phyloP scores from a whole-genome alignment of 1,140 invertebrate species.

The Cherax quadricarinatus region DNA sequence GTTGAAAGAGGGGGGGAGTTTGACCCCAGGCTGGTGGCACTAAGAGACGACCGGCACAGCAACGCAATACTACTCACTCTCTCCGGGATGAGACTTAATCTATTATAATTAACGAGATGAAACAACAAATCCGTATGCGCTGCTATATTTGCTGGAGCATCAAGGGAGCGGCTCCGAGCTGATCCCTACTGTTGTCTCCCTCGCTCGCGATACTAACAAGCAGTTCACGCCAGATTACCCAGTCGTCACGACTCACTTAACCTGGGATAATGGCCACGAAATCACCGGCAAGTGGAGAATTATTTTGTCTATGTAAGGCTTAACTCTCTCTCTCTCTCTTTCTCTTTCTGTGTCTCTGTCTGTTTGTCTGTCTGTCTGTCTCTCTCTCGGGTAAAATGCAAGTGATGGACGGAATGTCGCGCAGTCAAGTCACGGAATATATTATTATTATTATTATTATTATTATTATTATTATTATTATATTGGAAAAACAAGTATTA shows the following conservation, averaged over 20 bases:
- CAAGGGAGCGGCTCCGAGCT: constrained; percentile 8
- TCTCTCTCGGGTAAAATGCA: too few relatives aligned
- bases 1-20: too few relatives aligned
- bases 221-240: constrained; percentile 36
- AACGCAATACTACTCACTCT: not conserved
- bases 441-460: too few relatives aligned
- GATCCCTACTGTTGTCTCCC: constrained; percentile 12
- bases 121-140: constrained; percentile 51
- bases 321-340: not conserved
- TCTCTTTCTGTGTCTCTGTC: not conserved
- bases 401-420: too few relatives aligned
- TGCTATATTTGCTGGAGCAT: constrained; percentile 26
- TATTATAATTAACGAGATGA: constrained; percentile 62
- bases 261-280: constrained; percentile 39
- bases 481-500: too few relatives aligned
- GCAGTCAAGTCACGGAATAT: too few relatives aligned
- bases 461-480: too few relatives aligned
- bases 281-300: constrained; percentile 18
- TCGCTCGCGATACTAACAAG: constrained; percentile 25
- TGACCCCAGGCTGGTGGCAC: too few relatives aligned
- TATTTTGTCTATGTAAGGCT: constrained; percentile 34
- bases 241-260: constrained; percentile 38
- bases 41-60: not conserved
- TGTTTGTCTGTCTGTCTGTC: too few relatives aligned
- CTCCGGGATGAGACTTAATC: constrained; percentile 57